Conservation (phyloP, 2,113 vertebrate genomes). For the Gymnarchus niloticus region DNA sequence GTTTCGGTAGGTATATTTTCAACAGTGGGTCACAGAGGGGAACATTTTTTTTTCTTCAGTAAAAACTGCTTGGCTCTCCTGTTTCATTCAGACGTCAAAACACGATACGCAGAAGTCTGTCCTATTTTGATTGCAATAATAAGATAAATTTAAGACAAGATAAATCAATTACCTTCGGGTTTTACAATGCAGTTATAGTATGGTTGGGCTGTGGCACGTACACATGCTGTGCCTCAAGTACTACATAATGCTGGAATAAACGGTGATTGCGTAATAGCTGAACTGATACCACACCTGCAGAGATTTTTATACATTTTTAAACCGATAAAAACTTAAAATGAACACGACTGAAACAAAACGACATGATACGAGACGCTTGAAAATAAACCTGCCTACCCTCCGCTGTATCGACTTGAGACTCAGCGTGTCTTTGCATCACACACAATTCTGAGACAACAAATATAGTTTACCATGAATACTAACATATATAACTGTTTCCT, state of each 20-base stretch:
- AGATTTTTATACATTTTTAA: no score
- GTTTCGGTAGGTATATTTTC: background rate
- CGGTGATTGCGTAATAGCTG: background rate
- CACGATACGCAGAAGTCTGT: background rate
- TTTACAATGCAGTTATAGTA: background rate
- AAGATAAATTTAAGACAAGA: background rate
- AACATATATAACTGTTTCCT: background rate
- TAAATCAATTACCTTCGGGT: background rate
- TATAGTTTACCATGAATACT: background rate
- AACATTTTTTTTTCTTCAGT: background rate
- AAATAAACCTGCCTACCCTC: no score
- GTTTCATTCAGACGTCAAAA: background rate
- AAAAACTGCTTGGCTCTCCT: background rate
- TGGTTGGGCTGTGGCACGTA: background rate
- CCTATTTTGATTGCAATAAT: background rate
- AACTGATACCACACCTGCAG: background rate
- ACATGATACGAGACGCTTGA: no score
- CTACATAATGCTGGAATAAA: background rate
- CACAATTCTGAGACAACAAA: background rate
- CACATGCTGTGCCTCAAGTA: background rate
- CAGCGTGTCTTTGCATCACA: background rate
- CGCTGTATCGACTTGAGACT: no score
- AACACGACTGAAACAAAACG: no score
- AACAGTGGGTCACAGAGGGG: constrained; percentile 10
- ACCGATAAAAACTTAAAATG: no score